phyloP scores from a whole-genome alignment of 2,797 vertebrate genomes.

The Cottoperca gobio region DNA sequence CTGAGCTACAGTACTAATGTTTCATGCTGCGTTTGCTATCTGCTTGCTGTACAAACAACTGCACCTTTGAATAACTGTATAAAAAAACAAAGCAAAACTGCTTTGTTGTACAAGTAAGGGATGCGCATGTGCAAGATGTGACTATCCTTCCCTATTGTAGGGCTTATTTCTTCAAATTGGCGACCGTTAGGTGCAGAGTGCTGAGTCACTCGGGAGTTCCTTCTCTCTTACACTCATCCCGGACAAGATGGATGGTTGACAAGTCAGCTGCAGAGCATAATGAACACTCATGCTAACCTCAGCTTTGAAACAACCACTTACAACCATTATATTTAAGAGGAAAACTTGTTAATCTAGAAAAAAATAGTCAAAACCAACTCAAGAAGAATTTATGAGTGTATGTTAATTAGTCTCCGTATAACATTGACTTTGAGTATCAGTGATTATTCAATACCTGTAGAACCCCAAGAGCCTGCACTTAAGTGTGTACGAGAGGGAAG shows the following conservation, averaged over 20 bases:
- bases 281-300: slow-evolving; percentile 1
- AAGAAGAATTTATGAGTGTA: slow-evolving; percentile 8
- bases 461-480: neutral
- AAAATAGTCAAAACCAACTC: slow-evolving; percentile 6
- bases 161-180: slow-evolving; percentile 18
- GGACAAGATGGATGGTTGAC: slow-evolving; percentile 35
- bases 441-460: neutral
- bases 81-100: neutral
- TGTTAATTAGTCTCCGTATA: slow-evolving; percentile 6
- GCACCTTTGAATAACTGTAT: neutral
- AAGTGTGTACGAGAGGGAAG: neutral
- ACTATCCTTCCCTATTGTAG: neutral
- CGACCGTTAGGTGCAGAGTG: slow-evolving; percentile 7
- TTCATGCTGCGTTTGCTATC: neutral
- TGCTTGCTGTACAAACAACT: neutral
- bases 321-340: neutral
- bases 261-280: slow-evolving; percentile 12
- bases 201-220: slow-evolving; percentile 61
- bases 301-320: neutral
- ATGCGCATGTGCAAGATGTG: neutral
- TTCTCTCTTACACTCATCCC: slow-evolving; percentile 38
- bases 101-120: neutral
- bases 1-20: neutral
- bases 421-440: neutral
- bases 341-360: slow-evolving; percentile 9